Evolutionary conservation across 2,113 vertebrate species (phyloP).

Genomic region (Cyphomyrus plagiostoma): DNA sequence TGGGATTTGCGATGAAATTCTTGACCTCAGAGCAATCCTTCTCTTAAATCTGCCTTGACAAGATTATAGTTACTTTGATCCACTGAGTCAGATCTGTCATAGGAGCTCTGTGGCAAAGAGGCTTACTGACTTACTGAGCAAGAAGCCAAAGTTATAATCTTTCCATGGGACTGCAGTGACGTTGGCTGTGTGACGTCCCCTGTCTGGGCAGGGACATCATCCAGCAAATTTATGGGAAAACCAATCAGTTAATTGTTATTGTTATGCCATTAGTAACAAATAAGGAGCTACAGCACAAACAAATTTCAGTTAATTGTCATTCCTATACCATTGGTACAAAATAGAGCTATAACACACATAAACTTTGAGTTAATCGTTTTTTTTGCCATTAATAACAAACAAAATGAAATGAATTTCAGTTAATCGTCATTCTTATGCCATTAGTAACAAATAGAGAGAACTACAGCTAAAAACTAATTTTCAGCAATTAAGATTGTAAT

Average conservation of each 20-base stretch:
- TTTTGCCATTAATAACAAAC: too few relatives aligned
- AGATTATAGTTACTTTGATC: slow-evolving; percentile 63
- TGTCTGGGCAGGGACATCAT: background rate
- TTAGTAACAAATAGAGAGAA: background rate
- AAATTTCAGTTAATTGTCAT: too few relatives aligned
- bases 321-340: too few relatives aligned
- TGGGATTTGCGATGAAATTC: slow-evolving; percentile 37
- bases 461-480: background rate
- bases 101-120: slow-evolving; percentile 54
- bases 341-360: too few relatives aligned
- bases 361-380: too few relatives aligned
- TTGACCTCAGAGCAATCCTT: slow-evolving; percentile 47
- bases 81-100: slow-evolving; percentile 52
- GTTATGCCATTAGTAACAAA: background rate
- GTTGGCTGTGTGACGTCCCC: background rate
- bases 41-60: slow-evolving; percentile 30
- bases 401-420: too few relatives aligned
- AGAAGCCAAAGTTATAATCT: slow-evolving; percentile 48
- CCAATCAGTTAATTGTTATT: background rate
- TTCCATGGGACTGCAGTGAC: background rate
- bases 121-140: slow-evolving; percentile 54
- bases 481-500: background rate
- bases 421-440: too few relatives aligned
- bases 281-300: background rate
- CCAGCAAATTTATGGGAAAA: background rate